These are phyloP conservation scores for Zaprionus nigranus DNA, from an alignment of 1,140 invertebrate species.

Conservation along the genomic window DNA sequence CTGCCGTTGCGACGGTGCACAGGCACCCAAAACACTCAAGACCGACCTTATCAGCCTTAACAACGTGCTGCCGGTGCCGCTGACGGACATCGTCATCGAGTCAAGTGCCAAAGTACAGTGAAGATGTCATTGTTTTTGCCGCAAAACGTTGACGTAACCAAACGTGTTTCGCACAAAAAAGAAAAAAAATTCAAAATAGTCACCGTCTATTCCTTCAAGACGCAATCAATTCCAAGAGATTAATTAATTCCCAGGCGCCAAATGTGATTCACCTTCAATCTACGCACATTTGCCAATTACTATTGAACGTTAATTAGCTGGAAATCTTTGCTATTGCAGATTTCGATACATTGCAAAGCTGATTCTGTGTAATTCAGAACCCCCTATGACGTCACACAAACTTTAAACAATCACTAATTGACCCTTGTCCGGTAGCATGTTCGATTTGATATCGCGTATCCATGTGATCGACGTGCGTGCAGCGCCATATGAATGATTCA, in stretches of 20 bases:
- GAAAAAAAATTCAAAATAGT: background rate
- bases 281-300: background rate
- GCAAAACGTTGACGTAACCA: constrained; percentile 50
- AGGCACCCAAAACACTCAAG: constrained; percentile 3
- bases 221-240: background rate
- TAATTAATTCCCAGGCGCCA: background rate
- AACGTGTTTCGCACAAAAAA: background rate
- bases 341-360: background rate
- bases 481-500: constrained; percentile 15
- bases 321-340: background rate
- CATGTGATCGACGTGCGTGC: constrained; percentile 3
- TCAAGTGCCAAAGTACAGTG: constrained; percentile 57
- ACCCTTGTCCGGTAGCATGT: background rate
- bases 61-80: background rate
- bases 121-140: constrained; percentile 50
- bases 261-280: background rate
- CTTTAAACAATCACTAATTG: background rate
- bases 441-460: background rate
- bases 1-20: constrained; percentile 40
- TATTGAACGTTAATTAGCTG: background rate
- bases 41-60: constrained; percentile 58
- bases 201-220: background rate
- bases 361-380: background rate
- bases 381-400: background rate
- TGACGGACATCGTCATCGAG: constrained; percentile 32